A percentile compares a stretch with the other conserved stretches of the same genome.
phyloP scores from a whole-genome alignment of 2,888 invertebrate genomes.

The Campaea margaritaria region DNA sequence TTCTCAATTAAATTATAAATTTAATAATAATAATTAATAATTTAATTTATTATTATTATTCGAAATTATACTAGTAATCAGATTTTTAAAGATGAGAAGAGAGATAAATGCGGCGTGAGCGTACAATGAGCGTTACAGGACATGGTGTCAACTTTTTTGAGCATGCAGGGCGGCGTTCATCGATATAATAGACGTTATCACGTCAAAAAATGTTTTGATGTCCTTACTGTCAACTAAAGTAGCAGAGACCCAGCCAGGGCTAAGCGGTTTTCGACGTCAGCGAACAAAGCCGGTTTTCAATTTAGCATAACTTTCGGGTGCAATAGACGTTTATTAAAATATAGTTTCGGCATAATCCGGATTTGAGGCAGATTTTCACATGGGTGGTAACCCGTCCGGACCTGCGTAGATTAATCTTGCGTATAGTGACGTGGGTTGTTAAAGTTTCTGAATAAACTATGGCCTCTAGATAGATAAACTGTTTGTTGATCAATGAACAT shows the following conservation, averaged over 20 bases:
- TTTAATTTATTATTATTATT: no score
- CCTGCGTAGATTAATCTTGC: constrained; percentile 22
- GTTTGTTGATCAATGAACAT: constrained; percentile 11
- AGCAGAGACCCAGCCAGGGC: constrained; percentile 48
- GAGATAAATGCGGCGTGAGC: no score
- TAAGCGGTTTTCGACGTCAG: constrained; percentile 37
- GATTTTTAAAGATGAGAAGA: no score
- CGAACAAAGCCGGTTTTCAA: constrained; percentile 56
- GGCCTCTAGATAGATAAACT: constrained; percentile 9
- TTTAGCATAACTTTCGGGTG: constrained; percentile 69
- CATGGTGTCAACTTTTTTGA: no score
- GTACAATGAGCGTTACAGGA: no score
- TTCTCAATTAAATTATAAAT: no score
- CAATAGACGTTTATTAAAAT: constrained; percentile 65
- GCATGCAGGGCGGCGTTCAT: no score
- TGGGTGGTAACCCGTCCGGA: constrained; percentile 14
- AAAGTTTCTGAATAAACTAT: constrained; percentile 15
- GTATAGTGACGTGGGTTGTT: constrained; percentile 21
- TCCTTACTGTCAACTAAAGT: constrained; percentile 9
- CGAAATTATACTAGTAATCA: no score
- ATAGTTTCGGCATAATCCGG: constrained; percentile 43
- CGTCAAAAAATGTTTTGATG: no score
- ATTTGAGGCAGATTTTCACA: constrained; percentile 23
- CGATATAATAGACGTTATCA: no score
- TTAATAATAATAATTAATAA: no score